Evolutionary conservation across 2,888 invertebrate species (phyloP).

Genomic region (Lasioglossum zephyrum): DNA sequence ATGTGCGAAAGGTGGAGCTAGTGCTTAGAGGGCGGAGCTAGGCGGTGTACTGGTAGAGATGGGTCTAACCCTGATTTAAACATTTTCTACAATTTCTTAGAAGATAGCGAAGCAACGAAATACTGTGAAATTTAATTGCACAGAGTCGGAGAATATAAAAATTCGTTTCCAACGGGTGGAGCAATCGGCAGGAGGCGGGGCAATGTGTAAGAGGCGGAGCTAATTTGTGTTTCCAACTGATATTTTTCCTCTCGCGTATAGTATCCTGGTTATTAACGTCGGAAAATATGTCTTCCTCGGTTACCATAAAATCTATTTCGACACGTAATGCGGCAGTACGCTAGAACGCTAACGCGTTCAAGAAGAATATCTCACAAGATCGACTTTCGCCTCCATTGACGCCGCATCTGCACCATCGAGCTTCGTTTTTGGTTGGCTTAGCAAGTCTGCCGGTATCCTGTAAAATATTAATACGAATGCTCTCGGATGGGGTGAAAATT

Average conservation of each 20-base stretch:
- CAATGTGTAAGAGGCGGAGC: background rate
- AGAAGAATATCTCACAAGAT: conserved; percentile 49
- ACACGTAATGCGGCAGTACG: background rate
- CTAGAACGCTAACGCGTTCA: conserved; percentile 33
- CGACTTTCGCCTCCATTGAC: conserved; percentile 63
- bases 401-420: conserved; percentile 59
- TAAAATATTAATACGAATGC: conserved; percentile 80
- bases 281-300: background rate
- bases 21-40: background rate
- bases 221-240: background rate
- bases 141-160: background rate
- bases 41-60: background rate
- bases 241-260: background rate
- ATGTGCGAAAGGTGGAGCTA: background rate
- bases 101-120: no score
- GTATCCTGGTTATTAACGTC: background rate
- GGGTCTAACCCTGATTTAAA: background rate
- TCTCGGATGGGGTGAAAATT: conserved; percentile 78
- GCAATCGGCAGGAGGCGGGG: background rate
- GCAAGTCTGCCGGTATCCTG: conserved; percentile 57
- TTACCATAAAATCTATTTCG: conserved; percentile 25
- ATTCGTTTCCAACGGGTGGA: background rate
- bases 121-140: no score
- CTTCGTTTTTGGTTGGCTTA: conserved; percentile 59
- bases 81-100: background rate